Evolutionary conservation across 2,888 invertebrate species (phyloP).

Genomic region (Nomada ferruginata): DNA sequence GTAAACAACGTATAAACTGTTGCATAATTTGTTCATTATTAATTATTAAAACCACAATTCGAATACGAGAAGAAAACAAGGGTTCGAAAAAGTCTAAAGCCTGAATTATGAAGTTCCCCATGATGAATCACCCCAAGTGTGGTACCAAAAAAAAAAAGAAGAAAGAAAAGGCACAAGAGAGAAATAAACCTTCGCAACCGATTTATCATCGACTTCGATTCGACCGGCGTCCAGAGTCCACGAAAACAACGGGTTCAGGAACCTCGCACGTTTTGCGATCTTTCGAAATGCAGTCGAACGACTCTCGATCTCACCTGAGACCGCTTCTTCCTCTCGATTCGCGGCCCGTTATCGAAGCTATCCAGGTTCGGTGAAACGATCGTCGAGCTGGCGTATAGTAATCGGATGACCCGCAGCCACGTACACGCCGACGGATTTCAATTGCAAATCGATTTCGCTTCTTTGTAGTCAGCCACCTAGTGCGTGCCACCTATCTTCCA

Average conservation of each 20-base stretch:
- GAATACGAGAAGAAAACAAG: too few species aligned
- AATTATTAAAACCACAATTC: too few species aligned
- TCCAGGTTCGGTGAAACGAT: conserved; percentile 76
- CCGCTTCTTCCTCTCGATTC: conserved; percentile 39
- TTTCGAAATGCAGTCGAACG: conserved; percentile 63
- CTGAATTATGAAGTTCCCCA: too few species aligned
- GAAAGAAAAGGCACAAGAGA: too few species aligned
- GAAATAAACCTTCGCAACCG: too few species aligned
- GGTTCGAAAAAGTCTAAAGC: too few species aligned
- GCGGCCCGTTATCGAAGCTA: conserved; percentile 72
- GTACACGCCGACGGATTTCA: conserved; percentile 80
- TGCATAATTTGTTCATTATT: too few species aligned
- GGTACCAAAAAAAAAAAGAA: too few species aligned
- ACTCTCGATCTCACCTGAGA: conserved; percentile 65
- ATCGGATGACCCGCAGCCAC: conserved; percentile 81
- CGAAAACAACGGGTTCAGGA: not conserved
- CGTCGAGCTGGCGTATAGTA: conserved; percentile 64
- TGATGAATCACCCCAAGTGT: too few species aligned
- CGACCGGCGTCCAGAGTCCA: too few species aligned
- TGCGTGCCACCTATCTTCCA: conserved; percentile 75
- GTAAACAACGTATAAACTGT: not conserved
- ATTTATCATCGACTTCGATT: too few species aligned
- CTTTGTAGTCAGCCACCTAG: conserved; percentile 82
- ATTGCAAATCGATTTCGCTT: conserved; percentile 83
- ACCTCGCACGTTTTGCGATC: conserved; percentile 34